Percentiles rank a stretch among this genome's conserved stretches.
Conservation (phyloP, 2,797 vertebrate genomes). For the Poliocrania exsul region DNA sequence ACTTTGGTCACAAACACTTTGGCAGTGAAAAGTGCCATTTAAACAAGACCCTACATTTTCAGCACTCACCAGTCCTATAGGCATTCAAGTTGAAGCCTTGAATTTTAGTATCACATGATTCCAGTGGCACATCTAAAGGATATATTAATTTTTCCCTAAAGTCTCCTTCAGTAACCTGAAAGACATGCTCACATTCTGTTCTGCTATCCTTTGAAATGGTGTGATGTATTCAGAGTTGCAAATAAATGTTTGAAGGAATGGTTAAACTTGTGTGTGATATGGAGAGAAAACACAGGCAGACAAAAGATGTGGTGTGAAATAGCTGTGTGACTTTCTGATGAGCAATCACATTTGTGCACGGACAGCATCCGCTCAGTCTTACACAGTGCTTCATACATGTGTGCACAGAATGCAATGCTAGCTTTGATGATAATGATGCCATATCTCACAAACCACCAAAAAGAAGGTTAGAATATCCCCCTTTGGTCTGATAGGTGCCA, state of each 20-base stretch:
- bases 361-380: not conserved
- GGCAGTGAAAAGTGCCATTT: not conserved
- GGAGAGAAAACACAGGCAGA: not conserved
- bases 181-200: not conserved
- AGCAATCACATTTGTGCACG: not conserved
- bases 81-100: not conserved
- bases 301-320: not conserved
- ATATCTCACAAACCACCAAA: not conserved
- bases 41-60: not conserved
- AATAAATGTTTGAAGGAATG: not conserved
- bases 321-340: not conserved
- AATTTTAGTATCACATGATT: not conserved
- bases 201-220: not conserved
- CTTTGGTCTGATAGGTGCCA: not conserved
- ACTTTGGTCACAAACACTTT: not conserved
- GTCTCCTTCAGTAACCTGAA: not conserved
- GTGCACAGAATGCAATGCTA: not conserved
- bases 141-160: not conserved
- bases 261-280: not conserved
- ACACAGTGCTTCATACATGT: not conserved
- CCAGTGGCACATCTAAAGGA: not conserved
- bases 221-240: accelerated
- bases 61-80: not conserved
- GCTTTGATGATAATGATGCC: not conserved
- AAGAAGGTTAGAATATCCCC: not conserved